phyloP scores from a whole-genome alignment of 2,113 vertebrate species.

The Atractosteus spatula region DNA sequence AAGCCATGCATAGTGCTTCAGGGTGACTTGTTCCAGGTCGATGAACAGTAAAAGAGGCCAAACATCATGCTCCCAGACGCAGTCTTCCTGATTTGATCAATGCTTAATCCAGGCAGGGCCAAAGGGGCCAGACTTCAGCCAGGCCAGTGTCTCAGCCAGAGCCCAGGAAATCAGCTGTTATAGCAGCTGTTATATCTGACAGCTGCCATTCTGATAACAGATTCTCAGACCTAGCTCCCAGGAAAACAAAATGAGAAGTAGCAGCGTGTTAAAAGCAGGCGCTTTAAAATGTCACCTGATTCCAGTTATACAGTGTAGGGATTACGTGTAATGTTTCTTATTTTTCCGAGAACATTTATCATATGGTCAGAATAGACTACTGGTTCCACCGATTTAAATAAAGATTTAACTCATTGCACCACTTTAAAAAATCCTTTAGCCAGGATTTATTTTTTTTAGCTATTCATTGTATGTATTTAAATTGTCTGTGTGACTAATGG shows the following conservation, averaged over 20 bases:
- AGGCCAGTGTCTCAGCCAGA: constrained; percentile 27
- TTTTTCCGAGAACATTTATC: too few species aligned
- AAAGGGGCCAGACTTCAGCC: constrained; percentile 16
- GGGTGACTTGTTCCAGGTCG: constrained; percentile 54
- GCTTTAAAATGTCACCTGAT: constrained; percentile 27
- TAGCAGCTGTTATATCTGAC: constrained; percentile 7
- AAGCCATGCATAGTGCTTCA: constrained; percentile 46
- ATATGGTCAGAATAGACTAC: too few species aligned
- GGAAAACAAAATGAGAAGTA: constrained; percentile 31
- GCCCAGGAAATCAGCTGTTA: constrained; percentile 42
- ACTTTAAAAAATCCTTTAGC: too few species aligned
- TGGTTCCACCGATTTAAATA: too few species aligned
- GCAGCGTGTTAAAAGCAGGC: constrained; percentile 21
- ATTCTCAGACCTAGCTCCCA: constrained; percentile 21
- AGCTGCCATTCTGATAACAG: constrained; percentile 49
- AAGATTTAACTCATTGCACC: too few species aligned
- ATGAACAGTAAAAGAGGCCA: constrained; percentile 40
- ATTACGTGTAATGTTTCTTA: too few species aligned
- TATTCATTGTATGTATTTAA: too few species aligned
- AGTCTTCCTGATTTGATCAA: constrained; percentile 27
- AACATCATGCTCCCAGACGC: constrained; percentile 25
- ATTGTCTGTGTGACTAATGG: too few species aligned
- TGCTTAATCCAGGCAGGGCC: background rate
- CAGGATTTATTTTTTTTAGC: too few species aligned
- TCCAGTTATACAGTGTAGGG: background rate